phyloP scores from a whole-genome alignment of 2,797 vertebrate species.

The Schizothorax lantsangensis region DNA sequence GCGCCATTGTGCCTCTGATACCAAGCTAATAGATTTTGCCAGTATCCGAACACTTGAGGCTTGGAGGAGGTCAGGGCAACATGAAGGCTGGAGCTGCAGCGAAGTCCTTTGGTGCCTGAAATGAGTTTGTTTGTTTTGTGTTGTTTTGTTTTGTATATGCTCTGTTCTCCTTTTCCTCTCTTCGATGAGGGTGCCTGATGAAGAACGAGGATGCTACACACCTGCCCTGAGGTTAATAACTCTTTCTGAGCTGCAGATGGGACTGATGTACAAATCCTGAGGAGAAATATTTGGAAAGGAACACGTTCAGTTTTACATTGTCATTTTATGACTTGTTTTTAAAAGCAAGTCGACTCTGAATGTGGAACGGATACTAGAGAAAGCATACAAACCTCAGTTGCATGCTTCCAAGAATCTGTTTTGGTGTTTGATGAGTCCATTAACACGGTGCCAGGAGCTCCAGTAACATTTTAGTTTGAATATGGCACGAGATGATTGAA shows the following conservation, averaged over 20 bases:
- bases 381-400: neutral
- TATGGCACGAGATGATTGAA: conserved; percentile 14
- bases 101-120: conserved; percentile 60
- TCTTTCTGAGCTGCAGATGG: conserved; percentile 55
- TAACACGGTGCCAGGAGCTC: neutral
- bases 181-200: conserved; percentile 33
- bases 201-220: conserved; percentile 40
- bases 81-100: conserved; percentile 64
- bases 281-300: conserved; percentile 26
- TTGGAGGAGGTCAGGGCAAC: conserved; percentile 75
- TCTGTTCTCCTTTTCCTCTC: conserved; percentile 31
- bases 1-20: conserved; percentile 72
- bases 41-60: conserved; percentile 74
- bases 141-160: conserved; percentile 63
- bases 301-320: conserved; percentile 4
- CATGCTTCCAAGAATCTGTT: neutral
- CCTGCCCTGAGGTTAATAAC: conserved; percentile 62
- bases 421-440: conserved; percentile 2
- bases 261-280: conserved; percentile 28
- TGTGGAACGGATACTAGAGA: neutral
- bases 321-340: conserved; percentile 3
- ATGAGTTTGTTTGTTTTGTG: conserved; percentile 63
- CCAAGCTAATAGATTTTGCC: conserved; percentile 76
- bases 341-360: neutral
- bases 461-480: conserved; percentile 13